Conservation (phyloP, 2,113 vertebrate genomes). For the Podarcis muralis region DNA sequence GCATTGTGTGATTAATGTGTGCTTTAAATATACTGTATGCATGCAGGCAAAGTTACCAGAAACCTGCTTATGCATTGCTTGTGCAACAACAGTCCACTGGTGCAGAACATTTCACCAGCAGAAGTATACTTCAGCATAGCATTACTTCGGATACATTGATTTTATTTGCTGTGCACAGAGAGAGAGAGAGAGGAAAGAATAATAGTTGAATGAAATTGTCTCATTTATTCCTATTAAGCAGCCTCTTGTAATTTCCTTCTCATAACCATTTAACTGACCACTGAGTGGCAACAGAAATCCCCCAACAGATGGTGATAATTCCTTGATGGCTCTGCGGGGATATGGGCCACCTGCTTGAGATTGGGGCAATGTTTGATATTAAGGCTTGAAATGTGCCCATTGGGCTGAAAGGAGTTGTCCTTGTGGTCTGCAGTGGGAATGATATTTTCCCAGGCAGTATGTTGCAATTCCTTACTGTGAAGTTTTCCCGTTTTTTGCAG, state of each 20-base stretch:
- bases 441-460: not conserved
- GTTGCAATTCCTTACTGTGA: not conserved
- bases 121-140: not conserved
- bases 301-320: not conserved
- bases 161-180: not conserved
- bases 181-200: not conserved
- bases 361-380: not conserved
- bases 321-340: not conserved
- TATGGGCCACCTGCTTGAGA: not conserved
- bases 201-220: not conserved
- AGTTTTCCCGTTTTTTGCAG: not conserved
- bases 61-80: no score
- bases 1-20: no score
- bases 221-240: not conserved
- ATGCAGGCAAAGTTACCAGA: no score
- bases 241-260: not conserved
- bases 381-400: fast-evolving
- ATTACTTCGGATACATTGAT: not conserved
- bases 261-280: not conserved
- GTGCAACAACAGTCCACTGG: not conserved
- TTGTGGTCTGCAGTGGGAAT: not conserved
- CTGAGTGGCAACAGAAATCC: not conserved
- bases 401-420: fast-evolving
- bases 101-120: not conserved
- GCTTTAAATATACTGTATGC: no score